Base-by-base conservation (phyloP, 2,113 vertebrate genomes). In the Lepidothrix coronata region DNA sequence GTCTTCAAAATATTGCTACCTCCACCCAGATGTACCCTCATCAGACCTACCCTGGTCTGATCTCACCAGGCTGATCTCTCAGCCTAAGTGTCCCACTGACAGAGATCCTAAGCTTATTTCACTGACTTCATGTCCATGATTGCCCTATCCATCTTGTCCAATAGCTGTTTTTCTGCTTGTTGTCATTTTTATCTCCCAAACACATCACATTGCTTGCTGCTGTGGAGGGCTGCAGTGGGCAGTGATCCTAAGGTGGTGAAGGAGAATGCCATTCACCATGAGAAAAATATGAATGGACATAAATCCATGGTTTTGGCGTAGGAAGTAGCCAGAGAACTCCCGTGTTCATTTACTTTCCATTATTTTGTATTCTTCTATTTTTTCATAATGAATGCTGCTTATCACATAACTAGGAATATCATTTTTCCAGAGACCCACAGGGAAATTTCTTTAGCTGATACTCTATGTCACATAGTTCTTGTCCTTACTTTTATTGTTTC, bases 1-100 rank as follows among this genome's bases (percentile, higher is more conserved):
- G 6, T 5, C 9, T 81, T 23, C 35, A 33, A 15, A 33, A 31
- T 51, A 12, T 31, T 68, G 1, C 14, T 73, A 2, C 13, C 7
- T 46, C 6, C 3, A 27, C 4, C 19, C 4, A 31, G 6, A 14
- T 43, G 7, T 27, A 12, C 2, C 7, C 2, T 66, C 18, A n/a
- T n/a, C 9, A 25, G 6, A 30, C 4, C 6, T 1, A 6, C 3
- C 7, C 9, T n/a, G 10, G 10, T 8, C 28, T 70, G 9, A 39
- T 58, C 16, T 39, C 5, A 13, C 6, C 25, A 27, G 14, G 39
- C 39, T 41, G 39, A 51, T 51, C 14, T 80, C 8, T 41, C 22
- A 31, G 4, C 6, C 30, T 59, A 23, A 20, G 5, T 4, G 7
- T 55, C 9, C 8, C 9, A 17, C 6, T 63, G 25, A 41, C 12